Evolutionary conservation across 2,797 vertebrate genomes (phyloP).

Genomic region (Rhadinocentrus ornatus): DNA sequence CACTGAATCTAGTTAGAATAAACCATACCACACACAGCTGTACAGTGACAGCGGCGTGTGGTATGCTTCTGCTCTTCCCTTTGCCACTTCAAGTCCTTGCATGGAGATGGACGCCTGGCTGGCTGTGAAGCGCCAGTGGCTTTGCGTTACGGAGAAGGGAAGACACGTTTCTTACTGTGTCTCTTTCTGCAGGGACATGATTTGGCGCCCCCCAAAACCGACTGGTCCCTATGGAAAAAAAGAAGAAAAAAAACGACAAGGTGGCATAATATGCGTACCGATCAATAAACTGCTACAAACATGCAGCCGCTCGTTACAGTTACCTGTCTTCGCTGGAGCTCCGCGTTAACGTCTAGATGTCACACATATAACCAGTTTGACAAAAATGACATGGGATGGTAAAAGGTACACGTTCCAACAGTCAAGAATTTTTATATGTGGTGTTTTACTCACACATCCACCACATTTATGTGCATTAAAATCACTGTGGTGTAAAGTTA

Average conservation of each 20-base stretch:
- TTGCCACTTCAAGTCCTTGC: constrained; percentile 72
- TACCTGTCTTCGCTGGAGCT: constrained; percentile 57
- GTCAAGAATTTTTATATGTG: background rate
- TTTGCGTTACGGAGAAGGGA: constrained; percentile 69
- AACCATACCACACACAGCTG: constrained; percentile 52
- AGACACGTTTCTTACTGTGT: constrained; percentile 66
- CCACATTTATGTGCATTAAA: background rate
- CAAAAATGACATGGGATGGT: constrained; percentile 30
- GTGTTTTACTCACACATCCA: background rate
- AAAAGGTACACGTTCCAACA: background rate
- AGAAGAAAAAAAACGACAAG: constrained; percentile 37
- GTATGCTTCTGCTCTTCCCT: constrained; percentile 79
- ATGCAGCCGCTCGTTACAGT: constrained; percentile 61
- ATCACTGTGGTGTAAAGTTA: background rate
- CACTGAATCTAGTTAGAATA: constrained; percentile 81
- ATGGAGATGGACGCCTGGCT: constrained; percentile 78
- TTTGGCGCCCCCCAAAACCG: constrained; percentile 29
- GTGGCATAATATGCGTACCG: constrained; percentile 67
- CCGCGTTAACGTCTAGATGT: constrained; percentile 57
- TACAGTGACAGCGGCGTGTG: constrained; percentile 80
- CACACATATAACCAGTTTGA: constrained; percentile 50
- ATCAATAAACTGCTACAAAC: constrained; percentile 67
- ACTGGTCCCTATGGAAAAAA: constrained; percentile 25
- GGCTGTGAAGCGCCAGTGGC: constrained; percentile 76
- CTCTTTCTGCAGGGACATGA: constrained; percentile 54